Evolutionary conservation across 92 coral and sea anemone species (phyloP).

Genomic region (Umimayanthus chanpuru): DNA sequence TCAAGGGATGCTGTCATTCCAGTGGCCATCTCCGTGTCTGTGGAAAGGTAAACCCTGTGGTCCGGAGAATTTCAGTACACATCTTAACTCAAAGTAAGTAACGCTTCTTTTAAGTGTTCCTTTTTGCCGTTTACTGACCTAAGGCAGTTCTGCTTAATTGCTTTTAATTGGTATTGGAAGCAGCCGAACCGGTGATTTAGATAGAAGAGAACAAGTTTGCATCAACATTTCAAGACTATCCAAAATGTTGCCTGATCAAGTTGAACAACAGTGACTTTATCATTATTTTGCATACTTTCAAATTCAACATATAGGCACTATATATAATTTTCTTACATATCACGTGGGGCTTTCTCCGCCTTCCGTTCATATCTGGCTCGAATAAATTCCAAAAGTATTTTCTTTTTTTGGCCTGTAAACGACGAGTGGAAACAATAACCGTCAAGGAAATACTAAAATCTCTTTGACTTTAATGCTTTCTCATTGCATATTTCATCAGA

Average conservation of each 20-base stretch:
- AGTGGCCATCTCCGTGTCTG: slow-evolving; percentile 38
- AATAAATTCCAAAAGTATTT: background rate
- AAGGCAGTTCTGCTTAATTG: background rate
- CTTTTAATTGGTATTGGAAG: background rate
- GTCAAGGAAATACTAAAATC: background rate
- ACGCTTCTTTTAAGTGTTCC: too few relatives aligned
- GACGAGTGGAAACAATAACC: background rate
- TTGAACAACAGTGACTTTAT: too few relatives aligned
- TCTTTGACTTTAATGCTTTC: too few relatives aligned
- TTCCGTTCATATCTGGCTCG: background rate
- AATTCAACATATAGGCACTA: too few relatives aligned
- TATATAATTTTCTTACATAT: too few relatives aligned
- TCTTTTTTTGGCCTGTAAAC: background rate
- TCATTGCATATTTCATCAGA: too few relatives aligned
- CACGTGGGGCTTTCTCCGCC: too few relatives aligned
- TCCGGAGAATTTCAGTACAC: slow-evolving; percentile 3
- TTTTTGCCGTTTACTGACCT: background rate
- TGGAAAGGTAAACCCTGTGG: slow-evolving; percentile 29
- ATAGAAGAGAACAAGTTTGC: too few relatives aligned
- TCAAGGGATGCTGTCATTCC: slow-evolving; percentile 23
- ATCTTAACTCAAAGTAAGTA: slow-evolving; percentile 12
- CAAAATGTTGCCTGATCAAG: background rate
- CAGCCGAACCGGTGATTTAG: background rate
- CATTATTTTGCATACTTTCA: background rate
- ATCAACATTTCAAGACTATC: too few relatives aligned